phyloP scores from a whole-genome alignment of 2,888 invertebrate genomes.

The Philereme vetulata region DNA sequence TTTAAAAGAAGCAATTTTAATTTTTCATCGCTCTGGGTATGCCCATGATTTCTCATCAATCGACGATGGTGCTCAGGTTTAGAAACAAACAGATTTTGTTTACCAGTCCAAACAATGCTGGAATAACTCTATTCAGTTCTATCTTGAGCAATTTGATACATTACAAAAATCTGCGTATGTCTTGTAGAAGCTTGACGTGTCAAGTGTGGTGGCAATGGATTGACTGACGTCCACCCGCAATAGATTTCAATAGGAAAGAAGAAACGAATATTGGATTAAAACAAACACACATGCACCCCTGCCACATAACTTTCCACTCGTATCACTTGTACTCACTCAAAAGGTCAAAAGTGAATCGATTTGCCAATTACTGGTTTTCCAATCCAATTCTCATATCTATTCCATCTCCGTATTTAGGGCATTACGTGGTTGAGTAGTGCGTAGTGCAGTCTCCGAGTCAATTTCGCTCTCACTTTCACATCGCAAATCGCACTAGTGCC shows the following conservation, averaged over 20 bases:
- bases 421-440: conserved; percentile 59
- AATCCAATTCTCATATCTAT: conserved; percentile 59
- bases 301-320: conserved; percentile 7
- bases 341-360: conserved; percentile 25
- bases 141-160: too few relatives aligned
- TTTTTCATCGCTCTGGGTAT: background rate
- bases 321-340: background rate
- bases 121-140: too few relatives aligned
- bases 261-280: too few relatives aligned
- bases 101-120: too few relatives aligned
- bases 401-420: conserved; percentile 68
- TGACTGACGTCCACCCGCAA: too few relatives aligned
- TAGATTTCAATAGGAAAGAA: too few relatives aligned
- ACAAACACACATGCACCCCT: background rate
- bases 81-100: too few relatives aligned
- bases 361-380: conserved; percentile 43
- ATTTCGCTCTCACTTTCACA: conserved; percentile 82
- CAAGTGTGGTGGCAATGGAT: too few relatives aligned
- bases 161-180: too few relatives aligned
- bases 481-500: conserved; percentile 77
- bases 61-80: too few relatives aligned
- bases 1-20: background rate
- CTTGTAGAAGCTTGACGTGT: too few relatives aligned
- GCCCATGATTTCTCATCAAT: background rate
- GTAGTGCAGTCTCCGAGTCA: conserved; percentile 74